phyloP scores from a whole-genome alignment of 2,888 invertebrate genomes.

The Clistopyga incitator region DNA sequence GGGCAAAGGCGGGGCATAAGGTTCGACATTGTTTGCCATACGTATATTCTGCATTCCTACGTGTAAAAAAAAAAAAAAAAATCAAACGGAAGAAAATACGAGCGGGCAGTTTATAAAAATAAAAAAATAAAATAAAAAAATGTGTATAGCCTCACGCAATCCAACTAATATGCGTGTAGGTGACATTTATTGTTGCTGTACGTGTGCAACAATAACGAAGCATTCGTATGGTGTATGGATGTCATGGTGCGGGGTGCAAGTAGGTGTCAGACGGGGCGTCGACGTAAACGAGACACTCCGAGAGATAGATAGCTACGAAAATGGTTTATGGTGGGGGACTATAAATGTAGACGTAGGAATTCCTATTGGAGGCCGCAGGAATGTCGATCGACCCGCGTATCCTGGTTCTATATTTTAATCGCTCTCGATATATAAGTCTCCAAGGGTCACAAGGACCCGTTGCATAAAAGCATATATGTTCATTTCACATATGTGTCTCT shows the following conservation, averaged over 20 bases:
- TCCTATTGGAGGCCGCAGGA: constrained; percentile 52
- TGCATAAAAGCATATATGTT: not conserved
- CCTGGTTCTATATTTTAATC: constrained; percentile 57
- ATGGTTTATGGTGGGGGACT: constrained; percentile 16
- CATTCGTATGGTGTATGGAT: not conserved
- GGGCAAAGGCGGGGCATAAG: constrained; percentile 74
- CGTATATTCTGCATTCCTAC: constrained; percentile 31
- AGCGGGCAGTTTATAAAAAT: constrained; percentile 36
- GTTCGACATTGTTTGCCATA: constrained; percentile 50
- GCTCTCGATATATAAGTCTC: constrained; percentile 22
- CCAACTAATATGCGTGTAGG: constrained; percentile 8
- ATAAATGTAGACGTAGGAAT: constrained; percentile 47
- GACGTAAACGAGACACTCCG: constrained; percentile 49
- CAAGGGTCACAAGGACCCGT: constrained; percentile 45
- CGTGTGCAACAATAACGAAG: constrained; percentile 6
- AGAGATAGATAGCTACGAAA: constrained; percentile 47
- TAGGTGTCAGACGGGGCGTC: constrained; percentile 48
- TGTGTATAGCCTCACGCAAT: constrained; percentile 54
- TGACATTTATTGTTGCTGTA: constrained; percentile 60
- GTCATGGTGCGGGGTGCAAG: constrained; percentile 40
- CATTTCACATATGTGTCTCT: too few relatives aligned
- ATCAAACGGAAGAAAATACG: constrained; percentile 48
- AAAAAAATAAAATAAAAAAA: constrained; percentile 37
- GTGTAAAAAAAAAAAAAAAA: constrained; percentile 33
- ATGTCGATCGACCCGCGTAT: constrained; percentile 63